These are phyloP conservation scores for Tenebrosternarchus preto DNA, from an alignment of 2,113 vertebrate genomes.

Conservation along the genomic window DNA sequence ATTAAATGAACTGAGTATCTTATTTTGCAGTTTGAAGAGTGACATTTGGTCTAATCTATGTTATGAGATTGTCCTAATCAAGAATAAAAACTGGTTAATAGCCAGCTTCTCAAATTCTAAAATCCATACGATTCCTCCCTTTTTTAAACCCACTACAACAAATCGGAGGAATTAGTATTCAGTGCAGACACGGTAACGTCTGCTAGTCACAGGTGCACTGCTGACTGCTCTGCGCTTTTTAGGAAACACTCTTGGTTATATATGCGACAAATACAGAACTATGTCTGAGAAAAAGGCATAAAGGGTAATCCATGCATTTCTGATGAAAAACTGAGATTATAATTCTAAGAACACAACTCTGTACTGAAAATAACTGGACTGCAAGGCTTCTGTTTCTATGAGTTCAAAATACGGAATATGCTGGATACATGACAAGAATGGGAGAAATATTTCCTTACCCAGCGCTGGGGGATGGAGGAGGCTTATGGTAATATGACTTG, in stretches of 20 bases:
- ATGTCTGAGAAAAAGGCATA: neutral
- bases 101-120: neutral
- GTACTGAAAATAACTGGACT: neutral
- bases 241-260: neutral
- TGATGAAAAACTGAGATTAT: neutral
- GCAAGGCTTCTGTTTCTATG: constrained; percentile 18
- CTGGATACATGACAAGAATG: constrained; percentile 23
- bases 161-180: neutral
- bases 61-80: neutral
- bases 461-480: constrained; percentile 36
- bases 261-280: neutral
- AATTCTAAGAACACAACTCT: constrained; percentile 28
- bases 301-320: neutral
- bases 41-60: constrained; percentile 12
- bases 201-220: neutral
- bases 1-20: constrained; percentile 11
- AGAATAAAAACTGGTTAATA: constrained; percentile 19
- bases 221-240: neutral
- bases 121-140: neutral
- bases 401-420: constrained; percentile 22
- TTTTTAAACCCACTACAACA: neutral
- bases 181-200: no score
- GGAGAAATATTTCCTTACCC: constrained; percentile 45
- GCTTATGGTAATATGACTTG: constrained; percentile 53
- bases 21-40: neutral